Evolutionary conservation across 2,888 invertebrate species (phyloP).

Genomic region (Cantharis rufa): DNA sequence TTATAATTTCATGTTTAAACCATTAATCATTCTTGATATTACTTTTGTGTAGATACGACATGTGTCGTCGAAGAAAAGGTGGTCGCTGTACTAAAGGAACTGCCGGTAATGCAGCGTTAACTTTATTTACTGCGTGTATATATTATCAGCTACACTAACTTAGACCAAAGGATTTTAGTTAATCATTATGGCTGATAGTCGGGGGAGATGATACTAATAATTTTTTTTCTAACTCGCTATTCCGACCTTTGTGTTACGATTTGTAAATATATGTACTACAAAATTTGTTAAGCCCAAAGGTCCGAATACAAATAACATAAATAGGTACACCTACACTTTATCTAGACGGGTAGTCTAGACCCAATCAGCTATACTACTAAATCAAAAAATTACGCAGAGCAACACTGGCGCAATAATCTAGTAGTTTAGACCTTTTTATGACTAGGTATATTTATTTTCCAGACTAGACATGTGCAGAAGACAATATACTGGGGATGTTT

Average conservation of each 20-base stretch:
- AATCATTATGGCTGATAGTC: constrained; percentile 16
- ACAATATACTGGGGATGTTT: constrained; percentile 90
- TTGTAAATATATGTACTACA: neutral
- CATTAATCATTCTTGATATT: constrained; percentile 13
- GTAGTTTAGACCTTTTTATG: constrained; percentile 37
- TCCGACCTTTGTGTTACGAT: constrained; percentile 6
- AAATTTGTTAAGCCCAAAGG: neutral
- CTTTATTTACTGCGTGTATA: constrained; percentile 30
- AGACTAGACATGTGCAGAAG: constrained; percentile 99
- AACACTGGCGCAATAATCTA: constrained; percentile 13
- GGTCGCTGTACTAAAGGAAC: constrained; percentile 98
- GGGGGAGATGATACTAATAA: constrained; percentile 23
- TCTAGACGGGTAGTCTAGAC: constrained; percentile 25
- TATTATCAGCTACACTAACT: constrained; percentile 32
- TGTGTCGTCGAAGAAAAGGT: constrained; percentile 95
- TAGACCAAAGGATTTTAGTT: constrained; percentile 8
- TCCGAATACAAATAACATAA: neutral
- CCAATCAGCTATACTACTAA: constrained; percentile 19
- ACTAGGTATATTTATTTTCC: constrained; percentile 61
- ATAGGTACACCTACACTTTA: constrained; percentile 19
- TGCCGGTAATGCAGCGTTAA: constrained; percentile 74
- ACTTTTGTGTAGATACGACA: constrained; percentile 81
- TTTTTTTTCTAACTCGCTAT: constrained; percentile 20
- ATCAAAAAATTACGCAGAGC: constrained; percentile 9
- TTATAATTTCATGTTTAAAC: neutral